phyloP scores from a whole-genome alignment of 2,113 vertebrate species.

The Pongo abelii region DNA sequence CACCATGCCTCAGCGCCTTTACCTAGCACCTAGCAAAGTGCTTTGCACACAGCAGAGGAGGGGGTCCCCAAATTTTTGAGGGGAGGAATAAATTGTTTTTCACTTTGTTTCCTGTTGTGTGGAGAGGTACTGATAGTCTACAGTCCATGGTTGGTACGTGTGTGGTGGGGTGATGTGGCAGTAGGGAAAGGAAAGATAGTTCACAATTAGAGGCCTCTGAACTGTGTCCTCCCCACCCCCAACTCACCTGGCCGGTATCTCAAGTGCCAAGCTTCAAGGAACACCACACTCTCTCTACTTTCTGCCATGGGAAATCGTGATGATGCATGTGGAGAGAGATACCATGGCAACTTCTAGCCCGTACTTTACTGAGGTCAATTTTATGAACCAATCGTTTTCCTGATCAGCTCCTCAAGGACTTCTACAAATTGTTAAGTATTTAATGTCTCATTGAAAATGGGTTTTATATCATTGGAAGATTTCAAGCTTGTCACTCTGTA shows the following conservation, averaged over 20 bases:
- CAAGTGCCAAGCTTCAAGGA: not conserved
- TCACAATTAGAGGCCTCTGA: not conserved
- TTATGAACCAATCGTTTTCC: not conserved
- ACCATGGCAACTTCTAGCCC: not conserved
- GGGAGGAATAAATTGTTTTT: not conserved
- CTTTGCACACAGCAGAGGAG: not conserved
- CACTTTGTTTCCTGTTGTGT: not conserved
- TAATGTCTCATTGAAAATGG: not conserved
- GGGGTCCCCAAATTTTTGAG: not conserved
- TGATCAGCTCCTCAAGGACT: not conserved
- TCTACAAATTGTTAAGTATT: not conserved
- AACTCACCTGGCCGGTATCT: not conserved
- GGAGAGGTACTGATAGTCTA: not conserved
- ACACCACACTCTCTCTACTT: not conserved
- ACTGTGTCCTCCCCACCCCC: not conserved
- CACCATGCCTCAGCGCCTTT: constrained; percentile 38
- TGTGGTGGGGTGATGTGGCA: not conserved
- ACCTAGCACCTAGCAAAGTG: constrained; percentile 49
- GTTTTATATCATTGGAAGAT: not conserved
- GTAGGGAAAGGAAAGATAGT: not conserved
- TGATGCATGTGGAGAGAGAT: not conserved
- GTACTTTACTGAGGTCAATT: not conserved
- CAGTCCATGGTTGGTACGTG: not conserved
- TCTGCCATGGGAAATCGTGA: not conserved
- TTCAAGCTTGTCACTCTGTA: not conserved